Base-by-base conservation (phyloP, 2,888 invertebrate species). In the Gymnoscelis rufifasciata region DNA sequence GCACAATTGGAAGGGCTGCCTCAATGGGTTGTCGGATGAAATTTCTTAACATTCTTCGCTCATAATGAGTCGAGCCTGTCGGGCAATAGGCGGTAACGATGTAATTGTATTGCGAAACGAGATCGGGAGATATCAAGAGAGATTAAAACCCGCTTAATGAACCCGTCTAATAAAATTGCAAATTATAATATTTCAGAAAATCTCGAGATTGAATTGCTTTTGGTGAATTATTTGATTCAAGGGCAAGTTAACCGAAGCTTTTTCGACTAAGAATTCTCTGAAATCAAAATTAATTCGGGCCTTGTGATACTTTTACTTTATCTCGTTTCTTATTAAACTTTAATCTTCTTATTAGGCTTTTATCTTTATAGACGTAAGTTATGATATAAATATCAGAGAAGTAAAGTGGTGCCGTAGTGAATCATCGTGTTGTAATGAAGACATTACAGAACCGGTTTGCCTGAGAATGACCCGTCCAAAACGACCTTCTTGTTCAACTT, bases 1-100 rank as follows among this genome's bases (percentile, higher is more conserved):
- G 66, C 74, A 88, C 86, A 88, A 87, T 84, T 79, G 81, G 79
- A 74, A 82, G 82, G 87, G 86, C 73, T 74, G 81, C 76, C 73
- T 86, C 78, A 87, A 88, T 87, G 80, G 87, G 82, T 82, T 83
- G 80, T 78, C 79, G 83, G 86, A 87, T 87, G 80, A 87, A 86
- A 87, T 87, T 87, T 87, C 87, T 87, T 83, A 84, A 83, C 81
- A 82, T 83, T 83, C 82, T 80, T 78, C 80, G 70, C 71, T 78
- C 74, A 84, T 86, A 81, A 86, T 83, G 82, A 84, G 79, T 77
- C 71, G 70, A 76, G 75, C 70, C 74, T 81, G 78, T 80, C 84
- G 79, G 82, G 81, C 83, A 77, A 83, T 82, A 78, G 77, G 77
- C 81, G 74, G 75, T 84, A 83, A 86, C 84, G 83, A 80, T 83